Percentiles rank a stretch among this genome's conserved stretches.
Conservation (phyloP, 2,888 invertebrate species). For the Julus scandinavius region DNA sequence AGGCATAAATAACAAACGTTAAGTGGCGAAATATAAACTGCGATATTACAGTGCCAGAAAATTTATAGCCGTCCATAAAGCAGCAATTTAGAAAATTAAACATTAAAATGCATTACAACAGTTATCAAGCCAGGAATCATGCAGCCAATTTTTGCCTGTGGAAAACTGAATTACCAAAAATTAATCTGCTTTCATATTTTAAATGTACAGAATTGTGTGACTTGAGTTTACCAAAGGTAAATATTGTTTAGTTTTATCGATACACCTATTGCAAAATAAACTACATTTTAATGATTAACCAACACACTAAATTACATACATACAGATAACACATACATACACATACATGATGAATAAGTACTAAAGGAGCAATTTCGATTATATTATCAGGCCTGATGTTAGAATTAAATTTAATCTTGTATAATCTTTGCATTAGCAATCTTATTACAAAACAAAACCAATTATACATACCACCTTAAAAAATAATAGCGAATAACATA, state of each 20-base stretch:
- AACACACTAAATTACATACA: neutral
- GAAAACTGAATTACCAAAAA: neutral
- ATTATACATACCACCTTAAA: too few relatives aligned
- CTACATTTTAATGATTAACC: neutral
- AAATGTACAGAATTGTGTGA: neutral
- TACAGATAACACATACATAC: too few relatives aligned
- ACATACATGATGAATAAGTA: too few relatives aligned
- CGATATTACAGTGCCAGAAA: neutral
- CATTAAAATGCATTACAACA: constrained; percentile 31
- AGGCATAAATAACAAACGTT: constrained; percentile 22
- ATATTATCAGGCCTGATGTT: too few relatives aligned
- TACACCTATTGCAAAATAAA: neutral
- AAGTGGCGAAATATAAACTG: neutral
- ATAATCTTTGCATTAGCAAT: too few relatives aligned
- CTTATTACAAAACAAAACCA: too few relatives aligned
- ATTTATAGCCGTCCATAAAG: neutral
- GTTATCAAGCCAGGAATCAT: neutral
- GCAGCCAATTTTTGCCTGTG: neutral
- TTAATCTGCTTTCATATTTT: neutral
- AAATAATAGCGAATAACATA: too few relatives aligned
- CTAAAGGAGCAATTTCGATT: too few relatives aligned
- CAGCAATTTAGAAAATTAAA: constrained; percentile 13
- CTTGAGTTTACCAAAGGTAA: neutral
- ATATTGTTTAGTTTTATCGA: neutral
- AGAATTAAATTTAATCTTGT: too few relatives aligned